Base-by-base conservation (phyloP, 2,113 vertebrate genomes). In the Grammomys surdaster region DNA sequence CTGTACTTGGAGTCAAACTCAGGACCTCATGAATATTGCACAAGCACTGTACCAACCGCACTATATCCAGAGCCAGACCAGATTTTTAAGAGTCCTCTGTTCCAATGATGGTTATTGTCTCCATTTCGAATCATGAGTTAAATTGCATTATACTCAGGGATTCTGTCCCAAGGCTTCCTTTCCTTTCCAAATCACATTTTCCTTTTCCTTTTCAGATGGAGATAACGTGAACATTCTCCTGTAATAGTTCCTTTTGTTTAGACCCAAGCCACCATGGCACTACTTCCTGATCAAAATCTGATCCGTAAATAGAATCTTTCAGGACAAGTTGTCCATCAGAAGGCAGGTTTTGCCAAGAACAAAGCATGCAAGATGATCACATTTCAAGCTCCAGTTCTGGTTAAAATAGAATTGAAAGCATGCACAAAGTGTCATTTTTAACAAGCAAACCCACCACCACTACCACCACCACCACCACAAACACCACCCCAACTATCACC, bases 201-300 rank as follows among this genome's bases (percentile, higher is more conserved):
- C 72, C 65, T 60, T 88, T 94, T 90, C 70, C 7, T 54, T 80
- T 19, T 56, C 17, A 96, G 88, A 20, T 85, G 60, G 51, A 56
- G 0, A 4, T 84, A 91, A 51, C 93, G 54, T 82, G 77, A 90
- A 33, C 95, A 43, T 36, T 67, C 43, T 97, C 31, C 70, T n/a
- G 91, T 78, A 28, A 67, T 16, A 67, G 24, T 67, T 97, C 78
- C 88, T 88, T 93, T 97, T 97, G 96, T 98, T 98, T 98, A 89
- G 92, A 97, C 91, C 97, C 95, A 97, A 91, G 36, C 56, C 91
- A 98, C 93, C 97, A 81, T 97, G 96, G 97, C 96, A 97, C 92
- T 97, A 86, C 90, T 97, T 98, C 89, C 75, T 96, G 97, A 95
- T 98, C 95, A 98, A 98, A 98, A 96, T 97, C 91, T 63, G 54